Evolutionary conservation across 2,888 invertebrate species (phyloP).

Genomic region (Drosophila prolongata): DNA sequence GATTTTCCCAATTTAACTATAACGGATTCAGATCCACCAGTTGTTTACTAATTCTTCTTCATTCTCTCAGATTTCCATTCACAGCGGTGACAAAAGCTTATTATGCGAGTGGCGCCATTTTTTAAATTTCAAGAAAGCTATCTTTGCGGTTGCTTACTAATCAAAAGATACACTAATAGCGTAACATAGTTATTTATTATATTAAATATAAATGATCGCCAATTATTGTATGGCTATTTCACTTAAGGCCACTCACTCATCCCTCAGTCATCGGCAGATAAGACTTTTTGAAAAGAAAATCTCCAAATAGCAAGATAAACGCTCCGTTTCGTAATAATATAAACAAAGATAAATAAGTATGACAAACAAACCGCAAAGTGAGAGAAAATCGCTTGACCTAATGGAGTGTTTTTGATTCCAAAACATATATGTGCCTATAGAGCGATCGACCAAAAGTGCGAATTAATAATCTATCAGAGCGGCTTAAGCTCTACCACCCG

Average conservation of each 20-base stretch:
- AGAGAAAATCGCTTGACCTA: slow-evolving; percentile 24
- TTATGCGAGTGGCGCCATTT: slow-evolving; percentile 8
- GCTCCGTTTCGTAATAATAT: slow-evolving; percentile 50
- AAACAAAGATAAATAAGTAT: slow-evolving; percentile 51
- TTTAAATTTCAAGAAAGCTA: slow-evolving; percentile 12
- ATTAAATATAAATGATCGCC: neutral
- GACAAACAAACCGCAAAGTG: slow-evolving; percentile 37
- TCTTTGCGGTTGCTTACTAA: neutral
- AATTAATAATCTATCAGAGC: slow-evolving; percentile 53
- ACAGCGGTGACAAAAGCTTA: slow-evolving; percentile 40
- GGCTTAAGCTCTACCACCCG: slow-evolving; percentile 10
- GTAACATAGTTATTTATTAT: neutral
- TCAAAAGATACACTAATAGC: neutral
- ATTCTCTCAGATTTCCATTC: slow-evolving; percentile 44
- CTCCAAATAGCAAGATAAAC: slow-evolving; percentile 50
- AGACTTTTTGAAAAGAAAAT: slow-evolving; percentile 52
- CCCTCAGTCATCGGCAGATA: slow-evolving; percentile 40
- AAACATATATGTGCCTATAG: slow-evolving; percentile 8
- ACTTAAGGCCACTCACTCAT: neutral
- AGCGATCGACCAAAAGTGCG: slow-evolving; percentile 48
- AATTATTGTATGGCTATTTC: neutral
- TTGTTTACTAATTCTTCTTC: slow-evolving; percentile 23
- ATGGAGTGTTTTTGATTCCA: slow-evolving; percentile 20
- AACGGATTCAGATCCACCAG: neutral
- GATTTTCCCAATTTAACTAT: slow-evolving; percentile 24